phyloP scores from a whole-genome alignment of 2,888 invertebrate species.

The Acronicta aceris region DNA sequence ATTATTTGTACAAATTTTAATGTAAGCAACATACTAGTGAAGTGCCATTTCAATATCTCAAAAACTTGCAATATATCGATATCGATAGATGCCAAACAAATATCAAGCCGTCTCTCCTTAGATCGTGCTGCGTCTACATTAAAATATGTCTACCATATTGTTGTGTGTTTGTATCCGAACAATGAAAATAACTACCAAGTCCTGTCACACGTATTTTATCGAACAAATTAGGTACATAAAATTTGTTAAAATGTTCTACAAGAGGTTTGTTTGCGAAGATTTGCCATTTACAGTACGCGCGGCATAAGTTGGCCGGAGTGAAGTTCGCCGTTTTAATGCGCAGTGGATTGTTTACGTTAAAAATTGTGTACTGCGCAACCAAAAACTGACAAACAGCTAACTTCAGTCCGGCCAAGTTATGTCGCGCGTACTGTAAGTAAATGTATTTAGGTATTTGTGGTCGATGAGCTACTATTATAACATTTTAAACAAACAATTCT shows the following conservation, averaged over 20 bases:
- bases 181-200: slow-evolving; percentile 44
- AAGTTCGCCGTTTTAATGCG: too few species aligned
- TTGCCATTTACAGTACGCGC: too few species aligned
- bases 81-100: slow-evolving; percentile 5
- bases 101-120: slow-evolving; percentile 11
- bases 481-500: slow-evolving; percentile 10
- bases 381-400: too few species aligned
- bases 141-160: slow-evolving; percentile 48
- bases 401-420: too few species aligned
- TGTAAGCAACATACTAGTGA: slow-evolving; percentile 7
- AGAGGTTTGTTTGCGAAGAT: slow-evolving; percentile 23
- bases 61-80: slow-evolving; percentile 14
- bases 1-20: too few species aligned
- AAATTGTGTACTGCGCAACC: too few species aligned
- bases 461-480: not conserved
- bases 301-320: too few species aligned
- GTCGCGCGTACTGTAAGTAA: too few species aligned
- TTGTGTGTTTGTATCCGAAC: slow-evolving; percentile 47
- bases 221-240: slow-evolving; percentile 43
- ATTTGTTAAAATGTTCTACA: slow-evolving; percentile 45
- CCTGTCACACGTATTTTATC: slow-evolving; percentile 37
- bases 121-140: slow-evolving; percentile 51
- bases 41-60: slow-evolving; percentile 1
- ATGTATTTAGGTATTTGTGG: slow-evolving; percentile 25
- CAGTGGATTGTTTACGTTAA: too few species aligned